Percentiles rank a stretch among this genome's conserved stretches.
phyloP scores from a whole-genome alignment of 1,140 invertebrate genomes.

The Nasonia longicornis region DNA sequence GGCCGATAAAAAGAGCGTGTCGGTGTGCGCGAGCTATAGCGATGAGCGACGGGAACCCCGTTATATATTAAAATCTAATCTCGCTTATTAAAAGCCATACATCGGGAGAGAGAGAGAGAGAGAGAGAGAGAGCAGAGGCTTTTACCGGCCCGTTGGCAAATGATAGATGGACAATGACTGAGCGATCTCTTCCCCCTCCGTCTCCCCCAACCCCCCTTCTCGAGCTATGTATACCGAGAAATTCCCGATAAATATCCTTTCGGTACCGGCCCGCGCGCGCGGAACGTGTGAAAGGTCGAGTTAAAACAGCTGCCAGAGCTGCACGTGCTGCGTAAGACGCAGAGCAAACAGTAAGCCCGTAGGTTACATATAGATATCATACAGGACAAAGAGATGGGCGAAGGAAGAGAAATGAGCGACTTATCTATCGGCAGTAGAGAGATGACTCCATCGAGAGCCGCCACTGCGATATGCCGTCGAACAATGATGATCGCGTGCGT shows the following conservation, averaged over 20 bases:
- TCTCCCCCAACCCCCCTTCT: not conserved
- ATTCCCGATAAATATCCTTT: slow-evolving; percentile 1
- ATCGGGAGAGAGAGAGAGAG: too few species aligned
- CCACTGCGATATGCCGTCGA: slow-evolving; percentile 1
- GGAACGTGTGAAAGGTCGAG: not conserved
- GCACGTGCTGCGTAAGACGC: slow-evolving; percentile 16
- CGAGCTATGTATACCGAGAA: not conserved
- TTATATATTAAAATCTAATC: slow-evolving; percentile 35
- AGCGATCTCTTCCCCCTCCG: not conserved
- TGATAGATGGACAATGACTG: slow-evolving; percentile 31
- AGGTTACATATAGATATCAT: too few species aligned
- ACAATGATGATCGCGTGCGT: slow-evolving; percentile 5
- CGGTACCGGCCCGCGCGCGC: not conserved
- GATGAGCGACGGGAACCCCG: not conserved
- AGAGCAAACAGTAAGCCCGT: not conserved
- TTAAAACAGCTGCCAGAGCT: not conserved
- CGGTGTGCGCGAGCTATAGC: too few species aligned
- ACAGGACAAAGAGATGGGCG: not conserved
- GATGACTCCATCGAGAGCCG: not conserved
- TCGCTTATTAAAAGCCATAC: slow-evolving; percentile 11
- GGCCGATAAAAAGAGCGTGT: not conserved
- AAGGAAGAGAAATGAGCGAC: not conserved
- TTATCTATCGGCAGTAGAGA: not conserved
- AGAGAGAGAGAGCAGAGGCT: not conserved
- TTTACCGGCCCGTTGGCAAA: slow-evolving; percentile 1